These are phyloP conservation scores for Turnix velox DNA, from an alignment of 2,113 vertebrate genomes.

Conservation along the genomic window DNA sequence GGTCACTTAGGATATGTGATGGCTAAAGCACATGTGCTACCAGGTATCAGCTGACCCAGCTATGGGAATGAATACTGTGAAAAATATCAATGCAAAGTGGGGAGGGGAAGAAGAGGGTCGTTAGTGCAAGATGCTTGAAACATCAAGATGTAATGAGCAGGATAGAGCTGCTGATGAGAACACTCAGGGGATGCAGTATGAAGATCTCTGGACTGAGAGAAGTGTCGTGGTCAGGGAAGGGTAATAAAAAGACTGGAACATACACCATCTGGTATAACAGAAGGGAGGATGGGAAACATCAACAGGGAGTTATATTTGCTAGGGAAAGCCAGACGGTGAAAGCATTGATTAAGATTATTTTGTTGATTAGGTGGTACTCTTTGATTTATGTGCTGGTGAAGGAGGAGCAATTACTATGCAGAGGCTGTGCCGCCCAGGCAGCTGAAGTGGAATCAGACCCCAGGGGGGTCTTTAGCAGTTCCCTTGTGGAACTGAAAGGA, in stretches of 20 bases:
- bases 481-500: neutral
- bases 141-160: neutral
- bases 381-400: constrained; percentile 63
- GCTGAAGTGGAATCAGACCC: neutral
- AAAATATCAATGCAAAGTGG: neutral
- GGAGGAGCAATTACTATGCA: neutral
- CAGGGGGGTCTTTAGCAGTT: neutral
- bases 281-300: constrained; percentile 76
- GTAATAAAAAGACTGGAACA: constrained; percentile 74
- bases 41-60: neutral
- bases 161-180: constrained; percentile 34
- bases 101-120: neutral
- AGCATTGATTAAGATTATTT: constrained; percentile 80
- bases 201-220: constrained; percentile 61
- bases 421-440: neutral
- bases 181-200: neutral
- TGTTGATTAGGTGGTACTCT: constrained; percentile 70
- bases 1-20: neutral
- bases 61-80: neutral
- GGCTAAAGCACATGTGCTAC: neutral
- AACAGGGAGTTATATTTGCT: constrained; percentile 75
- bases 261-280: constrained; percentile 77
- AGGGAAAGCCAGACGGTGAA: constrained; percentile 74
- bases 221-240: constrained; percentile 69
- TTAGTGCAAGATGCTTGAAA: constrained; percentile 11